Evolutionary conservation across 1,140 invertebrate genomes (phyloP).

Genomic region (Laodelphax striatellus): DNA sequence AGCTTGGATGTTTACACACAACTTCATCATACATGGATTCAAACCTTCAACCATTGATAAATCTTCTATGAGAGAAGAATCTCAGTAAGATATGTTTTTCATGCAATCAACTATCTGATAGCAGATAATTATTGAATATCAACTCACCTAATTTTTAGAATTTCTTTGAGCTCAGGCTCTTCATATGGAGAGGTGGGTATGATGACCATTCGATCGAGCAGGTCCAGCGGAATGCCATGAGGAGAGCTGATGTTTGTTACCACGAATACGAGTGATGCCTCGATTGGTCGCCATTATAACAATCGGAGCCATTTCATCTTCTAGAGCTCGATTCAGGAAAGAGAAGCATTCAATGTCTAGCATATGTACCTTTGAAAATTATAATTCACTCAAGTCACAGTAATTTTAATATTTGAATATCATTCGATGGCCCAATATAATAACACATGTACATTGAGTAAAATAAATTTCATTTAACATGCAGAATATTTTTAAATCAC

Average conservation of each 20-base stretch:
- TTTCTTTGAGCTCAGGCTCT: slow-evolving; percentile 83
- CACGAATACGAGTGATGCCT: slow-evolving; percentile 90
- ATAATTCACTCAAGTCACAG: neutral
- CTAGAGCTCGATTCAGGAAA: slow-evolving; percentile 90
- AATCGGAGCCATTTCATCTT: slow-evolving; percentile 94
- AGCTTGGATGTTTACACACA: no score
- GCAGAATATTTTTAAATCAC: no score
- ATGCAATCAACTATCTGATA: neutral
- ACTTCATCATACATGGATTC: no score
- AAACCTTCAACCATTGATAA: no score
- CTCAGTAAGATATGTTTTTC: no score
- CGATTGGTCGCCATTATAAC: slow-evolving; percentile 99
- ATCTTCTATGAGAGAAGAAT: no score
- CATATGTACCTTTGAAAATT: slow-evolving; percentile 75
- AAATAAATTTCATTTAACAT: no score
- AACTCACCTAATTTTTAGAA: slow-evolving; percentile 71
- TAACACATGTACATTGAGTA: no score
- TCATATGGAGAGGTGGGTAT: slow-evolving; percentile 82
- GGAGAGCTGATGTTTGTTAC: slow-evolving; percentile 83
- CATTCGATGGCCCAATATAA: no score
- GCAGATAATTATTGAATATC: no score
- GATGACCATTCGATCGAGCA: slow-evolving; percentile 92
- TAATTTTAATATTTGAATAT: no score
- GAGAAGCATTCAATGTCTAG: slow-evolving; percentile 98
- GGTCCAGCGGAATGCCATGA: slow-evolving; percentile 93